Conservation (phyloP, 2,113 vertebrate genomes). For the Emydocephalus ijimae region DNA sequence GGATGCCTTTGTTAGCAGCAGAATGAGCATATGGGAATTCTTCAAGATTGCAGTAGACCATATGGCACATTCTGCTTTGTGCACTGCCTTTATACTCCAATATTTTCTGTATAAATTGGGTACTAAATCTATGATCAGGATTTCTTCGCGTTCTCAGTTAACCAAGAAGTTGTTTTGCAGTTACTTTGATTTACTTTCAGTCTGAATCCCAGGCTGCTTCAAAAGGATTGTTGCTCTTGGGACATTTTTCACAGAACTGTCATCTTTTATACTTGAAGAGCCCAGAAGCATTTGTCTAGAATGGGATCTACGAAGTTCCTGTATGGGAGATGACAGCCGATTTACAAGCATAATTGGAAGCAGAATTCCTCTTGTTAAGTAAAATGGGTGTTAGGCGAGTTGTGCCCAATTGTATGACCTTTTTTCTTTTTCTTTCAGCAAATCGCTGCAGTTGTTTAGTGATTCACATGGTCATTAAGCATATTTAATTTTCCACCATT, state of each 20-base stretch:
- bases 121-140: slow-evolving; percentile 37
- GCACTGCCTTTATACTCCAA: slow-evolving; percentile 43
- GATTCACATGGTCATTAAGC: background rate
- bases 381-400: background rate
- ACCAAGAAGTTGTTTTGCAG: slow-evolving; percentile 32
- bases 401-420: background rate
- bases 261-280: background rate
- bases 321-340: background rate
- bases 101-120: slow-evolving; percentile 28
- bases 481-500: background rate
- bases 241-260: background rate
- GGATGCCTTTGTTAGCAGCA: slow-evolving; percentile 61
- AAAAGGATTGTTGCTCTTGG: background rate
- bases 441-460: background rate
- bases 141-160: slow-evolving; percentile 27
- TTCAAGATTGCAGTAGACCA: slow-evolving; percentile 55
- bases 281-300: background rate
- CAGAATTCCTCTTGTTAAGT: background rate
- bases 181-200: slow-evolving; percentile 41
- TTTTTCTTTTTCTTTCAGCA: background rate
- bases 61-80: slow-evolving; percentile 45
- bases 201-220: background rate
- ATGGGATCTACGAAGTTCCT: background rate
- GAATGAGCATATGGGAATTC: slow-evolving; percentile 53
- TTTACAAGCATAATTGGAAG: background rate